phyloP scores from a whole-genome alignment of 2,888 invertebrate species.

The Thymelicus sylvestris region DNA sequence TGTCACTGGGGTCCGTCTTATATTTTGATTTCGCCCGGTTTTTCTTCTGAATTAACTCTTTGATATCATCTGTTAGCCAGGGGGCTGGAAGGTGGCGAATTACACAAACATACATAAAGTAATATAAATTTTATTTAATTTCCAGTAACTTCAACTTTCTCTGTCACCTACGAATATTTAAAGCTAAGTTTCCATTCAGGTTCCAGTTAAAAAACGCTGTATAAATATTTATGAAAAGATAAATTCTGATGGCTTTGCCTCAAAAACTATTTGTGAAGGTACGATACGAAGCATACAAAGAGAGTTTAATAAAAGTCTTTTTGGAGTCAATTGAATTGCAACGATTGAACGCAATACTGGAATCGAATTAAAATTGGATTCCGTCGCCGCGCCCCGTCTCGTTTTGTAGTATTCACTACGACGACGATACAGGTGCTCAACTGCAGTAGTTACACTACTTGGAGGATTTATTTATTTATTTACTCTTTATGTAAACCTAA shows the following conservation, averaged over 20 bases:
- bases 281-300: slow-evolving; percentile 1
- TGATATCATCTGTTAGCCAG: no score
- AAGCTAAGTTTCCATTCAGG: background rate
- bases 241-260: background rate
- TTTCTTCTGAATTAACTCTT: no score
- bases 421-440: background rate
- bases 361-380: slow-evolving; percentile 41
- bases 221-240: slow-evolving; percentile 1
- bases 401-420: slow-evolving; percentile 9
- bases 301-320: slow-evolving; percentile 41
- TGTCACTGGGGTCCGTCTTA: no score
- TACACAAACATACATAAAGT: no score
- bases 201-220: background rate
- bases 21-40: no score
- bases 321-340: slow-evolving; percentile 45
- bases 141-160: no score
- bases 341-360: slow-evolving; percentile 39
- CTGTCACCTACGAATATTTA: no score
- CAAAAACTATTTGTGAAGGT: slow-evolving; percentile 1
- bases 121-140: no score
- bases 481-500: no score
- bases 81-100: no score
- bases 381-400: slow-evolving; percentile 9
- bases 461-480: no score
- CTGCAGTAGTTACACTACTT: no score